phyloP scores from a whole-genome alignment of 2,888 invertebrate species.

The Sphaeridia pumilis region DNA sequence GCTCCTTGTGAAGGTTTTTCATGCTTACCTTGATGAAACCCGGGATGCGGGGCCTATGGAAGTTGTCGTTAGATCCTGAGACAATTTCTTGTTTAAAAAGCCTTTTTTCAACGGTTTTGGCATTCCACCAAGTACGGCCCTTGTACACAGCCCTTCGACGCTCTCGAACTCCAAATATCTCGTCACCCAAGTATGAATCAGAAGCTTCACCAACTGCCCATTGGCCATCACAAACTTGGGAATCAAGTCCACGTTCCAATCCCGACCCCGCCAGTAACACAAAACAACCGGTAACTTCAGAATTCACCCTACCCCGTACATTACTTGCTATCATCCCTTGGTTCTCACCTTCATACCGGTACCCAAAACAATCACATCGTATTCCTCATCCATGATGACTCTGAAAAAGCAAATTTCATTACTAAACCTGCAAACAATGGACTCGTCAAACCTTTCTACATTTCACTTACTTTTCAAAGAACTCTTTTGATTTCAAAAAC shows the following conservation, averaged over 20 bases:
- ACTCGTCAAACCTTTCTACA: no score
- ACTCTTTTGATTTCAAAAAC: no score
- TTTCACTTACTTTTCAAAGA: no score
- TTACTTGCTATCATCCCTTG: neutral
- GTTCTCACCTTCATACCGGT: conserved; percentile 78
- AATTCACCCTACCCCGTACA: conserved; percentile 62
- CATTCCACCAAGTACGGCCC: no score
- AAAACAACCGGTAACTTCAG: neutral
- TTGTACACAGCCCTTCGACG: conserved; percentile 97
- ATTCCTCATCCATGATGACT: conserved; percentile 93
- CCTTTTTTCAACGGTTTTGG: no score
- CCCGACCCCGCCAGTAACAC: conserved; percentile 64
- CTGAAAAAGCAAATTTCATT: neutral
- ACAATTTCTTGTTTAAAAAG: no score
- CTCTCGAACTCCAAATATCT: conserved; percentile 98
- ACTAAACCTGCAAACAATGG: neutral
- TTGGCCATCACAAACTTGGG: conserved; percentile 99
- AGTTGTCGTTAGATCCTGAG: no score
- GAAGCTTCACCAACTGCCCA: conserved; percentile 86
- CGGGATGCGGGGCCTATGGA: no score
- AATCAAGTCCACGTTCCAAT: conserved; percentile 99
- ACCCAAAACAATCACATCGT: conserved; percentile 97
- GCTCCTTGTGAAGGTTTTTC: no score
- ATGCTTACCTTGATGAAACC: no score
- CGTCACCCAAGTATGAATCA: conserved; percentile 97